Conservation (phyloP, 2,113 vertebrate genomes). For the Python bivittatus region DNA sequence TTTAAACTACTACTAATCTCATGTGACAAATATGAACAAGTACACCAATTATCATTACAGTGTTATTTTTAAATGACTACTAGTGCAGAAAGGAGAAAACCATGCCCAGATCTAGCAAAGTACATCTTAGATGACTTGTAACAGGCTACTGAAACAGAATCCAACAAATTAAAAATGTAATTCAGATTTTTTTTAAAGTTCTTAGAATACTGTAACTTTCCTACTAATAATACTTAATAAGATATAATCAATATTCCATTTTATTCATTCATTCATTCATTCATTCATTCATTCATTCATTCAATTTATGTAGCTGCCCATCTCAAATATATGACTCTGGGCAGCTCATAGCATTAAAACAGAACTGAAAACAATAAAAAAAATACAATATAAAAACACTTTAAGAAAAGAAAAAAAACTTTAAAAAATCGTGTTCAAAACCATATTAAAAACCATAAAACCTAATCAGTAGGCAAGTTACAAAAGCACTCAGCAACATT, state of each 20-base stretch:
- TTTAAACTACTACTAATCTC: constrained; percentile 37
- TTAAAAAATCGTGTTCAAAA: not conserved
- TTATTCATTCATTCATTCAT: not conserved
- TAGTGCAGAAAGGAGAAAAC: not conserved
- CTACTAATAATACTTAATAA: not conserved
- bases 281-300: not conserved
- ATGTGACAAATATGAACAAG: constrained; percentile 19
- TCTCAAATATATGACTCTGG: too few species aligned
- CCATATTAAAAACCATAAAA: too few species aligned
- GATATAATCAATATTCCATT: not conserved
- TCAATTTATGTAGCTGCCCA: too few species aligned
- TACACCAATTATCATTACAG: constrained; percentile 17
- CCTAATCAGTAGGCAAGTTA: not conserved
- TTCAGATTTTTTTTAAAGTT: not conserved
- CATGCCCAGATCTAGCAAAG: constrained; percentile 23
- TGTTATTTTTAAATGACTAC: constrained; percentile 43
- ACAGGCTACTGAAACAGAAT: not conserved
- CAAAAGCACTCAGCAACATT: not conserved
- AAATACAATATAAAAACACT: not conserved
- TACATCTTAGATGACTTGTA: not conserved
- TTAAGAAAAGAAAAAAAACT: not conserved
- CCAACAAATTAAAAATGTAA: not conserved
- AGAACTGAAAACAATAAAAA: too few species aligned
- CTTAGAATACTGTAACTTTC: not conserved
- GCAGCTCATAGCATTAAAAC: too few species aligned